These are phyloP conservation scores for Megaleporinus macrocephalus DNA, from an alignment of 2,113 vertebrate species.

Conservation along the genomic window DNA sequence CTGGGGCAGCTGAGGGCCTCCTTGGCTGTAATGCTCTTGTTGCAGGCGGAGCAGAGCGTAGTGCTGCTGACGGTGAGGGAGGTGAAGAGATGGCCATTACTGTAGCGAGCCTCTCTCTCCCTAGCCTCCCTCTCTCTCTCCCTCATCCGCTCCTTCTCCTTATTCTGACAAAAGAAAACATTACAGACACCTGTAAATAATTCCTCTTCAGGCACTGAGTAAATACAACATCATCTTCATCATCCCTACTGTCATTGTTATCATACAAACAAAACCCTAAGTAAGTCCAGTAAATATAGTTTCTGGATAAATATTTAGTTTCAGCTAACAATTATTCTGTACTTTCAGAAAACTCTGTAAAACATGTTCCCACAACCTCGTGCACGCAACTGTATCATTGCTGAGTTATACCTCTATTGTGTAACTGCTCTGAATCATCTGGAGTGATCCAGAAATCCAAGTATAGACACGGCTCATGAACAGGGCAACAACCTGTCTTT, in stretches of 20 bases:
- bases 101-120: slow-evolving; percentile 84
- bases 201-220: background rate
- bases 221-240: background rate
- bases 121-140: slow-evolving; percentile 78
- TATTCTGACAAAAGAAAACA: slow-evolving; percentile 70
- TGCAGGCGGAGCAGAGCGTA: slow-evolving; percentile 86
- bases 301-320: background rate
- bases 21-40: slow-evolving; percentile 89
- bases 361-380: background rate
- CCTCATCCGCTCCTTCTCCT: slow-evolving; percentile 82
- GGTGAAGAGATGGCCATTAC: slow-evolving; percentile 87
- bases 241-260: background rate
- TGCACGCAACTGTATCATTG: background rate
- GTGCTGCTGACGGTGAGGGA: slow-evolving; percentile 85
- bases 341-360: background rate
- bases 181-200: background rate
- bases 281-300: background rate
- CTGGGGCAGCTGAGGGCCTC: slow-evolving; percentile 86
- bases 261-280: background rate
- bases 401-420: background rate
- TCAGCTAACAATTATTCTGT: background rate
- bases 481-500: background rate
- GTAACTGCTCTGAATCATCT: slow-evolving; percentile 10
- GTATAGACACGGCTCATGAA: background rate
- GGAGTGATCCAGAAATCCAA: background rate